Evolutionary conservation across 2,113 vertebrate genomes (phyloP).

Genomic region (Fregata magnificens): DNA sequence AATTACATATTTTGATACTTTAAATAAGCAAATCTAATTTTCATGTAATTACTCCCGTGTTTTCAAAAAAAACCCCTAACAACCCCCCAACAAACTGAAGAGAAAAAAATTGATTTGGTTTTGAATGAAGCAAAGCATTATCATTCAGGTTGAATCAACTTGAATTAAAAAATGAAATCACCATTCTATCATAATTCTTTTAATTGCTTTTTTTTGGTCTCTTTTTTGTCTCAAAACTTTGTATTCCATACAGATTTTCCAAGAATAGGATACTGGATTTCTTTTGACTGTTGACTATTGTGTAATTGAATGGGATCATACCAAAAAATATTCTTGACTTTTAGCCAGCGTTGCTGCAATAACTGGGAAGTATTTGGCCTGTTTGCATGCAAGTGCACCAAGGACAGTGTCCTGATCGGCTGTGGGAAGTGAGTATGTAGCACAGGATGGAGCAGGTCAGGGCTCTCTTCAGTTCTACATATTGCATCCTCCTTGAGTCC

Average conservation of each 20-base stretch:
- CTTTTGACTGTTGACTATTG: background rate
- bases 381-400: background rate
- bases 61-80: too few species aligned
- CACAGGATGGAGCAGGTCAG: background rate
- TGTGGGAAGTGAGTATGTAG: background rate
- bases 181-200: background rate
- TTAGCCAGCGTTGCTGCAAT: background rate
- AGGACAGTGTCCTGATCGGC: background rate
- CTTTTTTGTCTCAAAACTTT: background rate
- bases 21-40: background rate
- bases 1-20: background rate
- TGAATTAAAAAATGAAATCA: background rate
- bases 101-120: background rate
- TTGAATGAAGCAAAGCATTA: background rate
- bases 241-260: background rate
- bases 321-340: background rate
- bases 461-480: background rate
- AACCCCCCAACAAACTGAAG: background rate
- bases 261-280: background rate
- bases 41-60: background rate
- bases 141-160: background rate
- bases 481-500: too few species aligned
- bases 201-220: background rate
- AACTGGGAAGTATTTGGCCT: background rate
- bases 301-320: background rate